These are phyloP conservation scores for Pseudochromis fuscus DNA, from an alignment of 2,797 vertebrate genomes.

Conservation along the genomic window DNA sequence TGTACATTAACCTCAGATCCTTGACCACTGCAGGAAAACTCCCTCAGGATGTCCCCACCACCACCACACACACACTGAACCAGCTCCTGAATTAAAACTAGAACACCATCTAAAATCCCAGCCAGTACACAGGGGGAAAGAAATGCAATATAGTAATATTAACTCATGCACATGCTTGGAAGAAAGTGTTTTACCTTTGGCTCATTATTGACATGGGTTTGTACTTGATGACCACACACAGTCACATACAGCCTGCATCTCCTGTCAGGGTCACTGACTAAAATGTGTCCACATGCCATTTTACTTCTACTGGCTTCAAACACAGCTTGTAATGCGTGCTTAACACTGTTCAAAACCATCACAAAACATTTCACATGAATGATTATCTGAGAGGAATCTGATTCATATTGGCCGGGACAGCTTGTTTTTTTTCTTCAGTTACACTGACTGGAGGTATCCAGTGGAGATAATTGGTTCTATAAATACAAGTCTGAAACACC, in stretches of 20 bases:
- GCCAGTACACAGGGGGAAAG: constrained; percentile 22
- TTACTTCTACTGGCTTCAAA: constrained; percentile 37
- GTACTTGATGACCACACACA: constrained; percentile 18
- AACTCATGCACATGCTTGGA: constrained; percentile 11
- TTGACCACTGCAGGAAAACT: constrained; percentile 64
- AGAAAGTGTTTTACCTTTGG: constrained; percentile 25
- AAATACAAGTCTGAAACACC: constrained; percentile 36
- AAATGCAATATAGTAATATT: constrained; percentile 32
- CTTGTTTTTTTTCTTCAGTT: constrained; percentile 3
- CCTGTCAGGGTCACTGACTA: constrained; percentile 15
- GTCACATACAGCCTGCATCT: constrained; percentile 14
- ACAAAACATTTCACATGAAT: constrained; percentile 40
- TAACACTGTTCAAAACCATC: constrained; percentile 49
- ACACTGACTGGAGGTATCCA: constrained; percentile 37
- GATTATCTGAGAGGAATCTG: constrained; percentile 29
- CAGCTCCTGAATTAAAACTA: constrained; percentile 43
- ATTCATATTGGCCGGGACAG: constrained; percentile 41
- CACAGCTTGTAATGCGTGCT: constrained; percentile 26
- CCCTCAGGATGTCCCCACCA: constrained; percentile 56
- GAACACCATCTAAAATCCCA: constrained; percentile 37
- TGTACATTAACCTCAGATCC: constrained; percentile 76
- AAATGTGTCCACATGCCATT: constrained; percentile 21
- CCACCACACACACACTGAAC: constrained; percentile 25
- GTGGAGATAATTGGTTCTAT: constrained; percentile 44
- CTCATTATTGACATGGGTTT: constrained; percentile 15